Percentiles rank a stretch among this genome's conserved stretches.
These are phyloP conservation scores for Cottoperca gobio DNA, from an alignment of 2,797 vertebrate species.

Conservation along the genomic window DNA sequence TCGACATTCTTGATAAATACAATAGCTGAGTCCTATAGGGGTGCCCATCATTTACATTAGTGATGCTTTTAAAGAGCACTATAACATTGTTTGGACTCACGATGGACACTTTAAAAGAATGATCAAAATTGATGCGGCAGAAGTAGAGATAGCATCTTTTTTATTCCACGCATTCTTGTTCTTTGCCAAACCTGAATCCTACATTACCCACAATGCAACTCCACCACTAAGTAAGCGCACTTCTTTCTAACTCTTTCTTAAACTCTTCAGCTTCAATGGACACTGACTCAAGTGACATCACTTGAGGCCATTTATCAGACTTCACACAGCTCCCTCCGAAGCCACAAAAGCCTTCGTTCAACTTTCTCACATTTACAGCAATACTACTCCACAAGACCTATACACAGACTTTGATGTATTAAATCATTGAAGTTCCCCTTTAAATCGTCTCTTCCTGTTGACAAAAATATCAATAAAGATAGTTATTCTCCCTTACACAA, in stretches of 20 bases:
- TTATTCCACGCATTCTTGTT: neutral
- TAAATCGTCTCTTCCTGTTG: neutral
- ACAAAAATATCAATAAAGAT: neutral
- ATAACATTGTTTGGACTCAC: neutral
- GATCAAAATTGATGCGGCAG: neutral
- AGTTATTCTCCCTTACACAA: neutral
- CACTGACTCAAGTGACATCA: neutral
- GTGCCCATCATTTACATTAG: neutral
- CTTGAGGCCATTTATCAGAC: neutral
- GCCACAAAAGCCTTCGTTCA: neutral
- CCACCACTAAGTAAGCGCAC: neutral
- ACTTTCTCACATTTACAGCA: neutral
- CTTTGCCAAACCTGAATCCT: neutral
- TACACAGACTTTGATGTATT: neutral
- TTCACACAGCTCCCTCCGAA: neutral
- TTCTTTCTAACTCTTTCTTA: neutral
- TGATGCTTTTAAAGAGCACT: neutral
- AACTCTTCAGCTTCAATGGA: neutral
- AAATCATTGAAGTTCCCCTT: neutral
- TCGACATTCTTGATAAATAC: neutral
- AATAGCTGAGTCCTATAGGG: neutral
- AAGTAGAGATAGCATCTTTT: neutral
- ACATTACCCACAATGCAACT: neutral
- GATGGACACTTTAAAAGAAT: too few species aligned
- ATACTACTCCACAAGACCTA: neutral